Evolutionary conservation across 2,113 vertebrate genomes (phyloP).

Genomic region (Gymnocephalus cernua): DNA sequence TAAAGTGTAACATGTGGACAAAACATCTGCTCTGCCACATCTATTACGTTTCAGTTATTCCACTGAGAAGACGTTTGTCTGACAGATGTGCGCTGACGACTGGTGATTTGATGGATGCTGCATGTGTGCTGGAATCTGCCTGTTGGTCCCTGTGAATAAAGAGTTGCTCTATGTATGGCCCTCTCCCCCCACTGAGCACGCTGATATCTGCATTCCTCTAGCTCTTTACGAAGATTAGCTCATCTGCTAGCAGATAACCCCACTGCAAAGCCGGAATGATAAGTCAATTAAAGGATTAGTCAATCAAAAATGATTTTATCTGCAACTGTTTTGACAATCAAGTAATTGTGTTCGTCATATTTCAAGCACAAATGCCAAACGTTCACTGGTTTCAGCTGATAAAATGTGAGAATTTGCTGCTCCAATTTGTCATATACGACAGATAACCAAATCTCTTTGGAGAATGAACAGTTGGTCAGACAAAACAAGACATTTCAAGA

Average conservation of each 20-base stretch:
- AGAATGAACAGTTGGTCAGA: background rate
- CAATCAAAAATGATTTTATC: background rate
- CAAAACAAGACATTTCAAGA: background rate
- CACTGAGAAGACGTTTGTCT: conserved; percentile 37
- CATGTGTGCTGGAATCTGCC: conserved; percentile 44
- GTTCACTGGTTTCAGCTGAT: background rate
- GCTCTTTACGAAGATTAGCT: background rate
- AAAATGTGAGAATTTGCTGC: background rate
- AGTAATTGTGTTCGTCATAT: background rate
- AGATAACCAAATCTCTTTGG: background rate
- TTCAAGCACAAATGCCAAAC: background rate
- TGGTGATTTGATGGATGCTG: conserved; percentile 55
- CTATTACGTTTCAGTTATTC: conserved; percentile 53
- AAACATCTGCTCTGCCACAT: conserved; percentile 68
- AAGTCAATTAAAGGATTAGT: background rate
- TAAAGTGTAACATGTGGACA: conserved; percentile 43
- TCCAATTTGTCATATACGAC: background rate
- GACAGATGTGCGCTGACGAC: conserved; percentile 58
- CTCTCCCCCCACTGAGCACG: conserved; percentile 16
- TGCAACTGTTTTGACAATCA: background rate
- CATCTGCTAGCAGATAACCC: conserved; percentile 12
- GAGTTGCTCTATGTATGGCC: background rate
- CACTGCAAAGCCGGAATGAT: background rate
- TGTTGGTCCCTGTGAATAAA: conserved; percentile 27
- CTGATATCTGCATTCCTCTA: conserved; percentile 38